A percentile compares a stretch with the other conserved stretches of the same genome.
phyloP scores from a whole-genome alignment of 2,113 vertebrate genomes.

The Marmota monax region DNA sequence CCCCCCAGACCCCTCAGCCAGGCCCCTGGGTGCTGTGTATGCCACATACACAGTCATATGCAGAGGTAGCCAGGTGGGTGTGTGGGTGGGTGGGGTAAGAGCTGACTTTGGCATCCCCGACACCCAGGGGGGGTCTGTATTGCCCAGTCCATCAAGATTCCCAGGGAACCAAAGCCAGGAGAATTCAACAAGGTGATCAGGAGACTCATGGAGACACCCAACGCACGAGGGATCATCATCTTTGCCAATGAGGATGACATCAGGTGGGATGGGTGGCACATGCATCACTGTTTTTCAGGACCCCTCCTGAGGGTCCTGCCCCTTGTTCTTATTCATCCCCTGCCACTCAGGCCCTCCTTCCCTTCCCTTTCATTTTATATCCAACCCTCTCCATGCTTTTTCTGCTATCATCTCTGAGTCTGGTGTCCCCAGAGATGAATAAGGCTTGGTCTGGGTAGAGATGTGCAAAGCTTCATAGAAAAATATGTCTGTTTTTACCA shows the following conservation, averaged over 20 bases:
- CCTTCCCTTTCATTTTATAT: background rate
- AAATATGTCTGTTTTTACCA: background rate
- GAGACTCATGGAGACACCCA: constrained; percentile 91
- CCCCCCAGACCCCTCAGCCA: background rate
- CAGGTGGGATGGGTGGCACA: constrained; percentile 81
- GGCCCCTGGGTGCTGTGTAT: background rate
- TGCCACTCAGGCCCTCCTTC: no score
- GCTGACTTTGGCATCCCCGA: background rate
- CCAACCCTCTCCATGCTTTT: fast-evolving
- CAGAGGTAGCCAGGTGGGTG: background rate
- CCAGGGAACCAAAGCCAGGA: constrained; percentile 89
- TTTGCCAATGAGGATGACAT: constrained; percentile 92
- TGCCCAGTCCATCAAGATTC: constrained; percentile 90
- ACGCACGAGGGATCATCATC: constrained; percentile 90
- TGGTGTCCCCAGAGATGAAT: background rate
- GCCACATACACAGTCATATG: fast-evolving
- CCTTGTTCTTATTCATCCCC: no score
- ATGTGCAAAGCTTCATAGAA: background rate
- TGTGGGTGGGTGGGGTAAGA: background rate
- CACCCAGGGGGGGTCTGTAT: constrained; percentile 87
- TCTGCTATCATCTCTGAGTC: background rate
- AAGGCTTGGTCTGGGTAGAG: background rate
- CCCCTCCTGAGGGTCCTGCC: background rate
- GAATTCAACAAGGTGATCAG: constrained; percentile 90
- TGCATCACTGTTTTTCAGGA: fast-evolving